phyloP scores from a whole-genome alignment of 92 coral and sea anemone species.

The Porites cylindrica region DNA sequence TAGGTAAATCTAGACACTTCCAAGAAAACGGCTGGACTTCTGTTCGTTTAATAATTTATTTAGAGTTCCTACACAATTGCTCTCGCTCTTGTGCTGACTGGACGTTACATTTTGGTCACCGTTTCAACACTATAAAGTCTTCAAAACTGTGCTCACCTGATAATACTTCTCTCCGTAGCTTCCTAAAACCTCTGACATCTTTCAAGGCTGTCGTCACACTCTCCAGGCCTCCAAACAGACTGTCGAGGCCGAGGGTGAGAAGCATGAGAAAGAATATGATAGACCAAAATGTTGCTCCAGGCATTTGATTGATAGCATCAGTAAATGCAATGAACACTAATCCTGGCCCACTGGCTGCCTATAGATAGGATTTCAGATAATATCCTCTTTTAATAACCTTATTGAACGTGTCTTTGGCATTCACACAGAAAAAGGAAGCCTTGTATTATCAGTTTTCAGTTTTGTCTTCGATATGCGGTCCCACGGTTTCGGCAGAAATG shows the following conservation, averaged over 20 bases:
- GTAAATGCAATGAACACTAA: slow-evolving; percentile 94
- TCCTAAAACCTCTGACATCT: slow-evolving; percentile 82
- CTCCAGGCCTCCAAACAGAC: slow-evolving; percentile 95
- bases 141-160: slow-evolving; percentile 71
- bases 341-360: slow-evolving; percentile 97
- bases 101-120: no score
- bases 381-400: not conserved
- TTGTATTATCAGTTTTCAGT: no score
- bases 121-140: no score
- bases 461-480: no score
- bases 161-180: slow-evolving; percentile 75
- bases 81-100: no score
- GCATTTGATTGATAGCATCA: slow-evolving; percentile 96
- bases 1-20: no score
- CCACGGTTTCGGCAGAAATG: no score
- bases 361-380: not conserved
- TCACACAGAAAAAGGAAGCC: no score
- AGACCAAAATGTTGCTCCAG: slow-evolving; percentile 94
- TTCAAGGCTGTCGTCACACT: slow-evolving; percentile 91
- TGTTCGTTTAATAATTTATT: no score
- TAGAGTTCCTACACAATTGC: no score
- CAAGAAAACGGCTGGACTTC: no score
- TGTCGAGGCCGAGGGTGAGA: slow-evolving; percentile 89
- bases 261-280: slow-evolving; percentile 93
- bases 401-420: not conserved